Base-by-base conservation (phyloP, 2,113 vertebrate species). In the Podarcis cretensis region DNA sequence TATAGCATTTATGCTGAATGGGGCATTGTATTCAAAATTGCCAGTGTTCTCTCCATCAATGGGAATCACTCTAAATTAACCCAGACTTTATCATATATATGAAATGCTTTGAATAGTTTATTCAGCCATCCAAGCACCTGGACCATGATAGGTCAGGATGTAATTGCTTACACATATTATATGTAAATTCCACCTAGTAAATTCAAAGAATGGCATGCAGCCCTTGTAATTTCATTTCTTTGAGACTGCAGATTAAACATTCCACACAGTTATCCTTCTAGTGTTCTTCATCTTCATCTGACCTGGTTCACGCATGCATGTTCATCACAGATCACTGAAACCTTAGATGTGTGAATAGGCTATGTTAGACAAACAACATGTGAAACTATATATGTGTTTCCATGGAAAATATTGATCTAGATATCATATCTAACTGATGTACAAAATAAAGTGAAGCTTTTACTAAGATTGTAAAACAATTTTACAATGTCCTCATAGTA, bases 91-190 rank as follows among this genome's bases (percentile, higher is more conserved):
- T 6, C 73, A 35, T 54, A 89, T 88, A 35, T 54, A 89, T 88
- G 89, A 90, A 91, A 84, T 57, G n/a, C 66, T 93, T 94, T 94
- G 83, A 94, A 82, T 93, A 93, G 95, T 89, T 84, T 78, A 71
- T 89, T 92, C 93, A 94, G 91, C 86, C 32, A 81, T 14, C 9
- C n/a, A 82, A 25, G 32, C 27, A 37, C 30, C 4, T 59, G 54
- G n/a, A 27, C 27, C 6, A 40, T 75, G 21, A 37, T 75, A 27
- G 69, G 48, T 25, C 48, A 85, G 32, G 23, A 75, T 75, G 21
- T 54, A 54, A 54, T 63, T n/a, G 16, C 12, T 80, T 80, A 54
- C 25, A 40, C 20, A 21, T n/a, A 59, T 63, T 63, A 32, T 13
- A 5, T 32, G 30, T 3, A 10, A 32, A 63, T 63, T 63, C 16